A percentile compares a stretch with the other conserved stretches of the same genome.
Evolutionary conservation across 1,140 invertebrate species (phyloP).

Genomic region (Drosophila fuyamai): DNA sequence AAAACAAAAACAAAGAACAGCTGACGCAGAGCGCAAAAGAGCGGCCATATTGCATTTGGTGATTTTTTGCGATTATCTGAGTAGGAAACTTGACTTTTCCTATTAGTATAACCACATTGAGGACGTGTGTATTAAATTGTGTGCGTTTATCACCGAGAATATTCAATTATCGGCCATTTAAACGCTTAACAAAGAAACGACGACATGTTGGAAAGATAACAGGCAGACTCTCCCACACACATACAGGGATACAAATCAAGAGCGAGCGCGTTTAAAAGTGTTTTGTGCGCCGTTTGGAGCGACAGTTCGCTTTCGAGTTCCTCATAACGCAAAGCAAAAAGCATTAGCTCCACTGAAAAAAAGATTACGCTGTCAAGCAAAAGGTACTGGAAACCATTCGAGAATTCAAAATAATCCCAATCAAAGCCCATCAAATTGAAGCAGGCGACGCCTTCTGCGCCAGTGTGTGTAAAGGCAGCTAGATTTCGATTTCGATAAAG

Average conservation of each 20-base stretch:
- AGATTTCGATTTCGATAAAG: slow-evolving; percentile 36
- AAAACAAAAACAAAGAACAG: slow-evolving; percentile 79
- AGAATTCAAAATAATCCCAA: slow-evolving; percentile 27
- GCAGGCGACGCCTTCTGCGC: slow-evolving; percentile 90
- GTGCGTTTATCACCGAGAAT: slow-evolving; percentile 59
- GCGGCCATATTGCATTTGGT: slow-evolving; percentile 62
- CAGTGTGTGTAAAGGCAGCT: slow-evolving; percentile 94
- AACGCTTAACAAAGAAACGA: slow-evolving; percentile 41
- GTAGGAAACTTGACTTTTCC: slow-evolving; percentile 20
- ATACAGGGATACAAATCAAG: slow-evolving; percentile 17
- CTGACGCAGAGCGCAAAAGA: slow-evolving; percentile 56
- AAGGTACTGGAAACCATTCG: slow-evolving; percentile 69
- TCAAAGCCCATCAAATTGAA: slow-evolving; percentile 58
- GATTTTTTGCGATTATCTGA: slow-evolving; percentile 14
- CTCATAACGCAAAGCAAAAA: slow-evolving; percentile 61
- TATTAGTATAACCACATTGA: slow-evolving; percentile 41
- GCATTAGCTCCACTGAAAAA: slow-evolving; percentile 36
- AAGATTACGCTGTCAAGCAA: slow-evolving; percentile 61
- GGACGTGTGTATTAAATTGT: slow-evolving; percentile 73
- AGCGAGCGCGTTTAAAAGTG: slow-evolving; percentile 72
- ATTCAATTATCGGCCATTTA: slow-evolving; percentile 67
- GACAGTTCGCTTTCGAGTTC: slow-evolving; percentile 71
- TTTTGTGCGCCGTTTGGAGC: slow-evolving; percentile 58
- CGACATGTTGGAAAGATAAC: slow-evolving; percentile 78
- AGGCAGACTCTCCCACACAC: slow-evolving; percentile 31